Conservation (phyloP, 37 sponge, comb jelly and placozoan species). For the Amphimedon queenslandica region DNA sequence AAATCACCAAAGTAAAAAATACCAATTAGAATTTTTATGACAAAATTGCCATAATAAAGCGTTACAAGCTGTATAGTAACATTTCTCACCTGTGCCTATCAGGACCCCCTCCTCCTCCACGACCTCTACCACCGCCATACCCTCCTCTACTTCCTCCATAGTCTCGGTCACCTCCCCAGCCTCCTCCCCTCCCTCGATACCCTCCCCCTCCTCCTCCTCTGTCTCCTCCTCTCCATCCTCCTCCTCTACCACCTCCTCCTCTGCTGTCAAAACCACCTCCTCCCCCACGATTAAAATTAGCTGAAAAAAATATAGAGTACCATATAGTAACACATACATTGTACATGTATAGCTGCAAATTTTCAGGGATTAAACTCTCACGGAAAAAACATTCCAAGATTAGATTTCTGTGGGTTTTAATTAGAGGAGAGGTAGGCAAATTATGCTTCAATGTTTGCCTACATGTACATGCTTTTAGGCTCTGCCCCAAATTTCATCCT, state of each 20-base stretch:
- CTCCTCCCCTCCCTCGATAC: conserved; percentile 13
- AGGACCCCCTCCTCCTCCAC: conserved; percentile 40
- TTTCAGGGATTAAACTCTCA: no score
- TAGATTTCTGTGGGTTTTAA: no score
- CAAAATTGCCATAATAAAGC: no score
- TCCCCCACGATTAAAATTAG: not conserved
- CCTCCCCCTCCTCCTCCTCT: conserved; percentile 2
- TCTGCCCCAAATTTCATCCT: no score
- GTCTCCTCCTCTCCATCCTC: conserved; percentile 10
- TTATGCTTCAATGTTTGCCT: no score
- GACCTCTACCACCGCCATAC: conserved; percentile 14
- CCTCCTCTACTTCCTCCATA: conserved; percentile 30
- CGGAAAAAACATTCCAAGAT: no score
- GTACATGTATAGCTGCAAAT: not conserved
- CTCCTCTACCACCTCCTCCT: conserved; percentile 10
- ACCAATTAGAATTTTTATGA: no score
- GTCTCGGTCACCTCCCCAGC: conserved; percentile 16
- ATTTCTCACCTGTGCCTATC: conserved; percentile 31
- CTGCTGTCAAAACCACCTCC: not conserved
- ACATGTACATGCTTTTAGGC: no score
- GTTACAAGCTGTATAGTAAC: no score
- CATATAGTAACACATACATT: not conserved
- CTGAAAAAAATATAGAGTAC: not conserved
- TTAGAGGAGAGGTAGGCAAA: no score
- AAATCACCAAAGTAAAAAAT: no score